Percentiles rank a stretch among this genome's conserved stretches.
Conservation (phyloP, 2,113 vertebrate species). For the Cyanoramphus novaezelandiae region DNA sequence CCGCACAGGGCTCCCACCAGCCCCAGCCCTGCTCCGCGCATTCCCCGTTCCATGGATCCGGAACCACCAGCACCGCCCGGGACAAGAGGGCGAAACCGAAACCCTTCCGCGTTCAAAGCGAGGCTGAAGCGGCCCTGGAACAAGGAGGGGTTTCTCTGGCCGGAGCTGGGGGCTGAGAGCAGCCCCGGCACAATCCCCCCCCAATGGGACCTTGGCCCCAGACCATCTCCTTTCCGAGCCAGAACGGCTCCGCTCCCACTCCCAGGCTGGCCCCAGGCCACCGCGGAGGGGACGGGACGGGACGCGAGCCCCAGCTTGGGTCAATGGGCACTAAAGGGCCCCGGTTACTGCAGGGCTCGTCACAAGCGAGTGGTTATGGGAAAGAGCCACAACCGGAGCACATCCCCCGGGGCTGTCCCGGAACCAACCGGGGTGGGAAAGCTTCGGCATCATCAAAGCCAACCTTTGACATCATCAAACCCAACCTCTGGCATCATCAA, state of each 20-base stretch:
- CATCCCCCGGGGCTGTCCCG: too few species aligned
- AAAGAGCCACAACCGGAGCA: rapidly evolving
- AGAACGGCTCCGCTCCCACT: neutral
- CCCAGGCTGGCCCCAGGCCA: neutral
- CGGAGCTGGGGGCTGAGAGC: rapidly evolving
- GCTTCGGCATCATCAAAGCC: neutral
- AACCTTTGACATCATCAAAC: too few species aligned
- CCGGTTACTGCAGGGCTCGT: neutral
- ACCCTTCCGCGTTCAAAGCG: neutral
- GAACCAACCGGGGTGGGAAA: neutral
- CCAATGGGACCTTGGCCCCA: too few species aligned
- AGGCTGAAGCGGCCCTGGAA: neutral
- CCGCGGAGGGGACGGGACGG: neutral
- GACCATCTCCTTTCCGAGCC: rapidly evolving
- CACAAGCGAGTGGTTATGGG: rapidly evolving
- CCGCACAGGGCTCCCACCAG: neutral
- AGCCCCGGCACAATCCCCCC: rapidly evolving
- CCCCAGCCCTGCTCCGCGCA: neutral
- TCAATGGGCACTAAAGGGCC: neutral
- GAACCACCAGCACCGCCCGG: neutral
- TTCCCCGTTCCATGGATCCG: rapidly evolving
- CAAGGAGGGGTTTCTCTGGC: neutral
- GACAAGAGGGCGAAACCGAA: neutral
- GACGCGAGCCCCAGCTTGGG: too few species aligned
- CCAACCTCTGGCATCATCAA: neutral